Conservation (phyloP, 2,888 invertebrate genomes). For the Rhimphoctona megacephalus region DNA sequence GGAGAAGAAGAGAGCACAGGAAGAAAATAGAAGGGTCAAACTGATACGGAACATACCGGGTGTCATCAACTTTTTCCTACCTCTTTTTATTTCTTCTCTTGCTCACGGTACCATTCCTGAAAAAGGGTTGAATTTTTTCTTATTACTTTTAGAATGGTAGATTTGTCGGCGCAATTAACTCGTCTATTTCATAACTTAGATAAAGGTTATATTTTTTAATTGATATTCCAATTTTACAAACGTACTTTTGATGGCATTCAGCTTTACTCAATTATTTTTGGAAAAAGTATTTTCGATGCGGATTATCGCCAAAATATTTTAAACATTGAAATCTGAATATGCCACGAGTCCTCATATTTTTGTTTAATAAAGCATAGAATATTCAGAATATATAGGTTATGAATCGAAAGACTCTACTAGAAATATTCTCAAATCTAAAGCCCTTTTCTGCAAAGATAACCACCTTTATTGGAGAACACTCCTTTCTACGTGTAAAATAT, state of each 20-base stretch:
- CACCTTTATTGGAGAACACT: neutral
- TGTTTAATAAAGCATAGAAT: neutral
- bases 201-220: constrained; percentile 75
- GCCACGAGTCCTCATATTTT: neutral
- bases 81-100: constrained; percentile 24
- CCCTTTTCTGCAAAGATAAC: neutral
- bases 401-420: neutral
- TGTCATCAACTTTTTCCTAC: constrained; percentile 46
- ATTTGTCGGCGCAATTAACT: constrained; percentile 65
- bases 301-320: neutral
- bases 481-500: neutral
- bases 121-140: neutral
- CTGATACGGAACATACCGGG: constrained; percentile 31
- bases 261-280: neutral
- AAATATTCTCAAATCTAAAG: neutral
- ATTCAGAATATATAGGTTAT: neutral
- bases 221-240: constrained; percentile 50
- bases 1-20: neutral
- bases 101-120: neutral
- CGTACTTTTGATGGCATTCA: no score
- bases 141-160: constrained; percentile 12
- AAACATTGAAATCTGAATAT: neutral
- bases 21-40: constrained; percentile 29
- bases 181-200: constrained; percentile 75
- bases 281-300: neutral